Evolutionary conservation across 2,888 invertebrate species (phyloP).

Genomic region (Cosmia pyralina): DNA sequence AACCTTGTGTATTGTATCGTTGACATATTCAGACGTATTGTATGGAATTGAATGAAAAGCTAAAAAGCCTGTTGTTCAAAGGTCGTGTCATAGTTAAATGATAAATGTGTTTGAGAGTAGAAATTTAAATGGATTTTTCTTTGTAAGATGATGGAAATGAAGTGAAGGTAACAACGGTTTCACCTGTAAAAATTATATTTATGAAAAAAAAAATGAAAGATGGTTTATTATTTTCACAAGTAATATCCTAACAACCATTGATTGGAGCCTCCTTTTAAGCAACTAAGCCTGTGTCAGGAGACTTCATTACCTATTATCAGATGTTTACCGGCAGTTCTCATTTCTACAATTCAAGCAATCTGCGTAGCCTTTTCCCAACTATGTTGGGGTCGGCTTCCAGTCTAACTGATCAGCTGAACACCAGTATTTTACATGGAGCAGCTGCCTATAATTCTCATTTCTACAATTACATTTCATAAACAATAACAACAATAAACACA

Average conservation of each 20-base stretch:
- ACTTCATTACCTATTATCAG: background rate
- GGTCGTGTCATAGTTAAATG: slow-evolving; percentile 12
- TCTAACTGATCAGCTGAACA: too few species aligned
- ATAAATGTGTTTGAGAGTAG: slow-evolving; percentile 9
- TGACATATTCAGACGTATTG: slow-evolving; percentile 6
- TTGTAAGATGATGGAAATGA: background rate
- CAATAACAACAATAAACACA: too few species aligned
- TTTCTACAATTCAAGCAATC: background rate
- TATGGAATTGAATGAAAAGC: slow-evolving; percentile 17
- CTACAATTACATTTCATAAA: too few species aligned
- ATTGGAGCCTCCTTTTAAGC: too few species aligned
- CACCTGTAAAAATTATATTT: background rate
- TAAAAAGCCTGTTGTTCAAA: background rate
- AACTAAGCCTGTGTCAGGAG: too few species aligned
- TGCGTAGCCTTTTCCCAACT: too few species aligned
- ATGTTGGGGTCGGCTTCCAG: too few species aligned
- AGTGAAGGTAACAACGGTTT: background rate
- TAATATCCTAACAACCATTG: too few species aligned
- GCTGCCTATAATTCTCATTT: too few species aligned
- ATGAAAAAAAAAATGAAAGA: too few species aligned
- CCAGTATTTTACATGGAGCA: too few species aligned
- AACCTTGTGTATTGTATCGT: slow-evolving; percentile 20
- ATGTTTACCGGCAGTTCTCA: background rate
- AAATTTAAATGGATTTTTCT: background rate
- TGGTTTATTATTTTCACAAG: too few species aligned